Evolutionary conservation across 2,888 invertebrate genomes (phyloP), one percentile per base, ranked within the genome.

Genomic region (Phyllotreta striolata): DNA sequence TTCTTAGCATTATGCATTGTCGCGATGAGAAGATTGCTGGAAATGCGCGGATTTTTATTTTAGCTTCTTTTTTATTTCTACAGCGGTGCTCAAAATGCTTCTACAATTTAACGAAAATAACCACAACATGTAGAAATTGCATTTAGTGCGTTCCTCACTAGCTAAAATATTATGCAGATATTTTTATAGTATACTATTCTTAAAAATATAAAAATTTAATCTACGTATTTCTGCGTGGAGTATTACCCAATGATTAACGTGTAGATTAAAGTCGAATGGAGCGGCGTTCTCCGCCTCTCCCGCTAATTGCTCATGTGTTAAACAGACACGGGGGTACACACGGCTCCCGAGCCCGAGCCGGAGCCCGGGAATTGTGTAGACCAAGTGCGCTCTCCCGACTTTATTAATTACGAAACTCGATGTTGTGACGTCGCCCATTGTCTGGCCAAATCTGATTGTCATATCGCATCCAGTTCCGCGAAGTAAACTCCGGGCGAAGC

Each of bases 341-440:
- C 24, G 24, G 24, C 24, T 1, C n/a, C n/a, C n/a, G n/a, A n/a
- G n/a, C n/a, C 24, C 24, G 24, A 24, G 24, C 24, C 24, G 24
- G 24, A 24, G 24, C 24, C 24, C 24, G 52, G 44, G 52, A 52
- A 60, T 52, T 41, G 60, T 41, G 66, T 66, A 58, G 65, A 65
- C 70, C 67, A 61, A 67, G 66, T 67, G 64, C 66, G 63, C 67
- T 24, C 24, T 24, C 54, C 51, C 76, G 77, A 77, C 77, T 79
- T 79, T 80, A 79, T 79, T 80, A 80, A 80, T 80, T 80, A 80
- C 80, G 70, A 73, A 78, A 79, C 78, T 78, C 75, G 77, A 77
- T 80, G 79, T 79, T 79, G 79, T 80, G 79, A 80, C 79, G 77
- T 72, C 69, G 73, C 71, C 79, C 75, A 79, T 80, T 80, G 80